Evolutionary conservation across 2,113 vertebrate species (phyloP), one percentile per base, ranked within the genome.

Genomic region (Plotosus lineatus): DNA sequence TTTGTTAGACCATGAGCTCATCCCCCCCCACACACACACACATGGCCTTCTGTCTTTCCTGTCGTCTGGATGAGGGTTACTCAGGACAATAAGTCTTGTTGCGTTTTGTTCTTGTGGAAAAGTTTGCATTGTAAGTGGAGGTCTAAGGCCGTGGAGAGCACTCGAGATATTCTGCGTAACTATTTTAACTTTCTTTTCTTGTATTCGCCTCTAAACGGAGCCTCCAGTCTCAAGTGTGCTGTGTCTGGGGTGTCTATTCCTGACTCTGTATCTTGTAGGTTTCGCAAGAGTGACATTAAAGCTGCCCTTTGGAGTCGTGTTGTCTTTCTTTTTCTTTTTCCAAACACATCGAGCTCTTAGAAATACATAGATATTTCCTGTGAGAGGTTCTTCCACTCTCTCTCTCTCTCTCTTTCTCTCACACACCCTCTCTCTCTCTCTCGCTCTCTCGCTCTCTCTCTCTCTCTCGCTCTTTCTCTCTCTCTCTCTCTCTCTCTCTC

Each of bases 1-100:
- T 77, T 51, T 72, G 40, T 55, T 38, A 42, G 68, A 80, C 53
- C 77, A 69, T 79, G 48, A 79, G 38, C 65, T 44, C 65, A 42
- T 55, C 50, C 38, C 63, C 33, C 15, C 48, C 38, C 9, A 73
- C 50, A 74, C 31, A 61, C 53, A 31, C 3, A 9, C 38, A 44
- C 3, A 2, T 3, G 40, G 40, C 23, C 3, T 68, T 26, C 40
- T 44, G 65, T 44, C 4, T 69, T 44, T 48, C 6, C 2, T 71
- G 14, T 71, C 6, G 0, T 48, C 44, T 38, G 23, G 44, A 72
- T 42, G 50, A 71, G 44, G 17, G 26, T 50, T 72, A 1, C 68
- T 33, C 44, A 48, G 26, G 68, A 72, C 44, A 48, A 50, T 48
- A 50, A 46, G 66, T 69, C 21, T 23, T 65, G 5, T 66, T 23